These are phyloP conservation scores for Semibalanus balanoides DNA, from an alignment of 1,140 invertebrate genomes.

Conservation along the genomic window DNA sequence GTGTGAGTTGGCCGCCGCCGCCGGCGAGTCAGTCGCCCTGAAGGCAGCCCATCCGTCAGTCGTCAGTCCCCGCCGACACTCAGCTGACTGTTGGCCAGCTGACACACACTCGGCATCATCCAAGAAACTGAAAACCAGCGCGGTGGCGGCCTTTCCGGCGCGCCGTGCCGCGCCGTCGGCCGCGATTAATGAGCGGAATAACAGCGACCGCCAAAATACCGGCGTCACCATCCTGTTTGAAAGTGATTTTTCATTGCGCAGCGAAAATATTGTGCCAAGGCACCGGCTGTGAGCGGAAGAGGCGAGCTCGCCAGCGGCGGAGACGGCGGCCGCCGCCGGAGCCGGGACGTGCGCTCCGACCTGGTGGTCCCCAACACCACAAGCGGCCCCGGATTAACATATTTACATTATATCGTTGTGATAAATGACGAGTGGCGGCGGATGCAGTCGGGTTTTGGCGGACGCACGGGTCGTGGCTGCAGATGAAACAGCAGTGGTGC, in stretches of 20 bases:
- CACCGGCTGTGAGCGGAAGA: neutral
- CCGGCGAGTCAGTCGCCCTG: neutral
- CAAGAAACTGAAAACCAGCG: neutral
- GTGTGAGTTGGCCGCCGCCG: neutral
- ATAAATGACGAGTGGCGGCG: neutral
- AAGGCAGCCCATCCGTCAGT: neutral
- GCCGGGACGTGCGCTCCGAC: too few species aligned
- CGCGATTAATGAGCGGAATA: neutral
- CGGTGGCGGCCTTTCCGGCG: neutral
- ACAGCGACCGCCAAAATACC: slow-evolving; percentile 1
- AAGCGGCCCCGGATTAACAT: neutral
- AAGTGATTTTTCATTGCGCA: slow-evolving; percentile 1
- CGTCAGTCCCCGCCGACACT: neutral
- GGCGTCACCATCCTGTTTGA: neutral
- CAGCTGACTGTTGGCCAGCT: neutral
- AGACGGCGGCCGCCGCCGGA: too few species aligned
- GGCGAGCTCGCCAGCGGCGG: neutral
- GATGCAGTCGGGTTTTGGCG: neutral
- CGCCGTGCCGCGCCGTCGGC: too few species aligned
- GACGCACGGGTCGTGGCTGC: neutral
- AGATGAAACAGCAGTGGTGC: neutral
- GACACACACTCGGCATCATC: too few species aligned
- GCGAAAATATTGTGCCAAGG: neutral
- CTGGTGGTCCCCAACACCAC: neutral
- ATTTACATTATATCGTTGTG: neutral